Percentiles rank a stretch among this genome's conserved stretches.
These are phyloP conservation scores for Crenichthys baileyi DNA, from an alignment of 2,797 vertebrate species.

Conservation along the genomic window DNA sequence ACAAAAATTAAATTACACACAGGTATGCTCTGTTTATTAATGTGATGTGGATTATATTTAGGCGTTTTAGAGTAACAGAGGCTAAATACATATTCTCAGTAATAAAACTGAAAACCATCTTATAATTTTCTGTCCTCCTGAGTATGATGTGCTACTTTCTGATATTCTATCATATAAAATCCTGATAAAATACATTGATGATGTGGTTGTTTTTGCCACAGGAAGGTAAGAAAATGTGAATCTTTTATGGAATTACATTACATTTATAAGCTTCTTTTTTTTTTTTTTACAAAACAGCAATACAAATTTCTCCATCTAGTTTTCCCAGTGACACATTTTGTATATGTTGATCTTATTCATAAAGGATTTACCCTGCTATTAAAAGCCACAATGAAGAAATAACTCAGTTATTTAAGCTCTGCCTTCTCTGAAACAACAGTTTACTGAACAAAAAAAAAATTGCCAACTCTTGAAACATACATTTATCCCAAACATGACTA, in stretches of 20 bases:
- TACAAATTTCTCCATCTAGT: conserved; percentile 5
- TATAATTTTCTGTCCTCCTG: neutral
- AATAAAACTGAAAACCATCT: neutral
- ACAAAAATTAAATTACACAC: too few species aligned
- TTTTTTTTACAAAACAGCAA: neutral
- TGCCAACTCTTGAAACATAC: conserved; percentile 41
- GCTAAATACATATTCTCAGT: too few species aligned
- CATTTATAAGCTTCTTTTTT: neutral
- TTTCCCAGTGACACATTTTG: conserved; percentile 20
- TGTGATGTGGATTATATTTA: neutral
- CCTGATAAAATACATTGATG: neutral
- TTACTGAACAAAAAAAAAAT: conserved; percentile 43
- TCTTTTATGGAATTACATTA: neutral
- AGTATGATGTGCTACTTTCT: neutral
- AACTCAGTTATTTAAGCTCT: conserved; percentile 12
- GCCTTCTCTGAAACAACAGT: conserved; percentile 38
- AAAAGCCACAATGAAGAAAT: conserved; percentile 16
- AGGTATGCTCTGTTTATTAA: too few species aligned
- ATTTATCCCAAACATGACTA: conserved; percentile 55
- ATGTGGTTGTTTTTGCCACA: neutral
- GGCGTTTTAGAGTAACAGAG: neutral
- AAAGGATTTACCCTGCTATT: conserved; percentile 49
- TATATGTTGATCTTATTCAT: conserved; percentile 26
- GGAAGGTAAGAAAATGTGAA: neutral
- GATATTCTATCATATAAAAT: neutral